phyloP scores from a whole-genome alignment of 2,113 vertebrate genomes.

The Erythrolamprus reginae region DNA sequence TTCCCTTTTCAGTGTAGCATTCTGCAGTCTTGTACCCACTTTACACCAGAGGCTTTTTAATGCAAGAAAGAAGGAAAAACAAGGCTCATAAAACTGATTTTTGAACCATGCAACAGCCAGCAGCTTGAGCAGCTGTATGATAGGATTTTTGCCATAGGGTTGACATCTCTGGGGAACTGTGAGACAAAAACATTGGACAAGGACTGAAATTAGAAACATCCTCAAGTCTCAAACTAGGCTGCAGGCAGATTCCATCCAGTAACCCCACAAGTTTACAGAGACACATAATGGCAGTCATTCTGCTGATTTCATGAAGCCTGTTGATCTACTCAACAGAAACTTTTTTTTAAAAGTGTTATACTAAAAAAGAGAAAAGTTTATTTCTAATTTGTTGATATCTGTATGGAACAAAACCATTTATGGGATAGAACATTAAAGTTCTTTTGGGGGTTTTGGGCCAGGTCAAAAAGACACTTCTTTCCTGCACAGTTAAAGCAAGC shows the following conservation, averaged over 20 bases:
- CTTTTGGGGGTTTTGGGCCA: background rate
- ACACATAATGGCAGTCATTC: rapidly evolving
- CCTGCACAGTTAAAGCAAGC: background rate
- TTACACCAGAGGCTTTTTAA: background rate
- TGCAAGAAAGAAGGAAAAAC: conserved; percentile 20
- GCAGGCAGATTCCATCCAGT: background rate
- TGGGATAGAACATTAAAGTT: background rate
- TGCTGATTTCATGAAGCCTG: background rate
- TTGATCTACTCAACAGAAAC: background rate
- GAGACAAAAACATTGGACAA: background rate
- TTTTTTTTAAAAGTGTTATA: background rate
- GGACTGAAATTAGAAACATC: background rate
- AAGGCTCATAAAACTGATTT: conserved; percentile 5
- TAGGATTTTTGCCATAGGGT: background rate
- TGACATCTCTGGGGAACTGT: background rate
- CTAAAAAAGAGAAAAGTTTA: conserved; percentile 3
- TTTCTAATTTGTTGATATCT: background rate
- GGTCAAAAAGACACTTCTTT: background rate
- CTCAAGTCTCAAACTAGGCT: background rate
- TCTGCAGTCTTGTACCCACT: background rate
- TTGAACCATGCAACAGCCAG: background rate
- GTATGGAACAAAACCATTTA: background rate
- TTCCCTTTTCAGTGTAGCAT: background rate
- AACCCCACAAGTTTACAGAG: rapidly evolving
- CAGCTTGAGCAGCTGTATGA: background rate